A percentile compares a stretch with the other conserved stretches of the same genome.
phyloP scores from a whole-genome alignment of 2,113 vertebrate species.

The Megaptera novaeangliae region DNA sequence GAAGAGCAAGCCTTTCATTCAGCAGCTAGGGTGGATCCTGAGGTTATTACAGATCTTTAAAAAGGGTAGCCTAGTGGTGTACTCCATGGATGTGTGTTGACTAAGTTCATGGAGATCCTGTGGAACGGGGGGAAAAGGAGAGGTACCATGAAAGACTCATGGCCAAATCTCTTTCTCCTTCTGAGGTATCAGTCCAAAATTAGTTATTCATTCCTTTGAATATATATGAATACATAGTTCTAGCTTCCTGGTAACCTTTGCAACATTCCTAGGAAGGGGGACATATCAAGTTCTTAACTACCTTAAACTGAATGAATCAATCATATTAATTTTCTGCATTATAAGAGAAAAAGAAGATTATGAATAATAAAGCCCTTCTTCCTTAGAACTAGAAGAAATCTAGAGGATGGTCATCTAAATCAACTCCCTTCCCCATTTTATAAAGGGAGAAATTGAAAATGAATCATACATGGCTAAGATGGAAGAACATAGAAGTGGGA shows the following conservation, averaged over 20 bases:
- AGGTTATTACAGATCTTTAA: background rate
- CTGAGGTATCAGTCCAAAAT: background rate
- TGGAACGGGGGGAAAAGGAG: accelerated
- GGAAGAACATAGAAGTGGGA: background rate
- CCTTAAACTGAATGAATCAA: background rate
- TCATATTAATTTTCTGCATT: background rate
- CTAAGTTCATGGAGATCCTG: background rate
- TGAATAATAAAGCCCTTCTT: background rate
- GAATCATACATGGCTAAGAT: background rate
- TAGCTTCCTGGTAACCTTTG: background rate
- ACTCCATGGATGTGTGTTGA: background rate
- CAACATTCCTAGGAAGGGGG: background rate
- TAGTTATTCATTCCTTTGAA: background rate
- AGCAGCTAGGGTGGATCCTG: background rate
- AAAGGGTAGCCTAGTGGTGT: background rate
- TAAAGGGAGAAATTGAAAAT: background rate
- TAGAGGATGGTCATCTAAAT: background rate
- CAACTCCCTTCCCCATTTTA: background rate
- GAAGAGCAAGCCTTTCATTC: background rate
- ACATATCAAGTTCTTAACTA: background rate
- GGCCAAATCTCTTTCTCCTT: background rate
- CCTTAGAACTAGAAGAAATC: background rate
- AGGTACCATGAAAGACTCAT: background rate
- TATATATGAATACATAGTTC: background rate
- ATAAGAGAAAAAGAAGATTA: background rate